phyloP scores from a whole-genome alignment of 2,888 invertebrate species.

The Amitus sp. region DNA sequence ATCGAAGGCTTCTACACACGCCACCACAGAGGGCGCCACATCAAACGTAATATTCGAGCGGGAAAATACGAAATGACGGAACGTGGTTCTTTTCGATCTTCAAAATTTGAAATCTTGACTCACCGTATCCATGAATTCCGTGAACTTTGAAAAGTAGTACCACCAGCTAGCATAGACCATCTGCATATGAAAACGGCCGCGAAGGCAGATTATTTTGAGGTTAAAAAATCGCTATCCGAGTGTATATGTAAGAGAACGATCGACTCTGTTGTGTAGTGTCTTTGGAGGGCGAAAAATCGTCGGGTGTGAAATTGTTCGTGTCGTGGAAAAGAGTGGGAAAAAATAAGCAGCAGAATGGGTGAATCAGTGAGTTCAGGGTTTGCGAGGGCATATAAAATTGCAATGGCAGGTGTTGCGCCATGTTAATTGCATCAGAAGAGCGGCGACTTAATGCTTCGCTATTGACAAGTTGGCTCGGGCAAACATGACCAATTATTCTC shows the following conservation, averaged over 20 bases:
- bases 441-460: constrained; percentile 36
- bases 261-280: too few species aligned
- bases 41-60: too few species aligned
- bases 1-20: too few species aligned
- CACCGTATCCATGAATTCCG: constrained; percentile 96
- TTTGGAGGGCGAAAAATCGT: too few species aligned
- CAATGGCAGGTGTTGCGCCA: constrained; percentile 42
- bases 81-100: too few species aligned
- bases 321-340: constrained; percentile 5
- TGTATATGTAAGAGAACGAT: neutral
- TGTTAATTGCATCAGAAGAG: constrained; percentile 53
- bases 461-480: constrained; percentile 26
- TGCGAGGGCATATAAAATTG: constrained; percentile 30
- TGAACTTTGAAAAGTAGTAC: constrained; percentile 97
- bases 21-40: too few species aligned
- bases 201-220: too few species aligned
- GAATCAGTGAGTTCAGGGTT: constrained; percentile 25
- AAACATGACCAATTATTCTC: constrained; percentile 16
- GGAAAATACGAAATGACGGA: too few species aligned
- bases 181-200: constrained; percentile 68
- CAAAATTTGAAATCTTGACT: too few species aligned
- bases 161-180: constrained; percentile 95
- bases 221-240: too few species aligned
- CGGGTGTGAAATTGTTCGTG: too few species aligned
- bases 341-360: constrained; percentile 24